phyloP scores from a whole-genome alignment of 2,113 vertebrate genomes.

The Onychorhynchus coronatus region DNA sequence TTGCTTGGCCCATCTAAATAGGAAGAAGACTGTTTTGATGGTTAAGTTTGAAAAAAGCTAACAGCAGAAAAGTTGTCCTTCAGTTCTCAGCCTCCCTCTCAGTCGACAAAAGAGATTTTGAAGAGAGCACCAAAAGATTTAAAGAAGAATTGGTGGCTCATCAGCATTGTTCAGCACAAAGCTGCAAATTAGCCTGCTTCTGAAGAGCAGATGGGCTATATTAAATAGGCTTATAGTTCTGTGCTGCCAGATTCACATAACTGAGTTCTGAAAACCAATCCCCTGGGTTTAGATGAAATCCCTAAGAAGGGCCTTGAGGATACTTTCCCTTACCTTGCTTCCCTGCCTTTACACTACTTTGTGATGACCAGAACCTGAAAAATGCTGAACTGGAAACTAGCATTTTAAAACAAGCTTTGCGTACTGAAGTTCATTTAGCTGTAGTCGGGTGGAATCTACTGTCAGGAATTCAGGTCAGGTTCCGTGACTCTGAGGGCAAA shows the following conservation, averaged over 20 bases:
- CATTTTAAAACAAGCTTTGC: background rate
- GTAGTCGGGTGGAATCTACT: background rate
- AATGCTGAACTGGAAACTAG: background rate
- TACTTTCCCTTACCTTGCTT: background rate
- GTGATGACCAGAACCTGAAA: background rate
- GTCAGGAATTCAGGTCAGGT: background rate
- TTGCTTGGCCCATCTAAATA: background rate
- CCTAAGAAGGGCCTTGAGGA: background rate
- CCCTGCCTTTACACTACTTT: background rate
- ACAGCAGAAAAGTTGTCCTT: background rate
- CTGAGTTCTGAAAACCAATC: constrained; percentile 7
- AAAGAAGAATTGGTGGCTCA: background rate
- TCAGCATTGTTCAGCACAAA: background rate
- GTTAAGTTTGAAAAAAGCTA: background rate
- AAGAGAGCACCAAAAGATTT: background rate
- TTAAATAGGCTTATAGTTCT: constrained; percentile 13
- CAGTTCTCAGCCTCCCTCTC: background rate
- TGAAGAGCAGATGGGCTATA: background rate
- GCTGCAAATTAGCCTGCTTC: background rate
- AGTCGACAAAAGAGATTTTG: background rate
- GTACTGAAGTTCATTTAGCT: background rate
- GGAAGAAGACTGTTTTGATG: background rate
- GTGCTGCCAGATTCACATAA: background rate
- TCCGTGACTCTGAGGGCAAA: background rate
- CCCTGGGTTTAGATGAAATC: background rate